These are phyloP conservation scores for Oasisia sp. DNA, from an alignment of 2,888 invertebrate species.

Conservation along the genomic window DNA sequence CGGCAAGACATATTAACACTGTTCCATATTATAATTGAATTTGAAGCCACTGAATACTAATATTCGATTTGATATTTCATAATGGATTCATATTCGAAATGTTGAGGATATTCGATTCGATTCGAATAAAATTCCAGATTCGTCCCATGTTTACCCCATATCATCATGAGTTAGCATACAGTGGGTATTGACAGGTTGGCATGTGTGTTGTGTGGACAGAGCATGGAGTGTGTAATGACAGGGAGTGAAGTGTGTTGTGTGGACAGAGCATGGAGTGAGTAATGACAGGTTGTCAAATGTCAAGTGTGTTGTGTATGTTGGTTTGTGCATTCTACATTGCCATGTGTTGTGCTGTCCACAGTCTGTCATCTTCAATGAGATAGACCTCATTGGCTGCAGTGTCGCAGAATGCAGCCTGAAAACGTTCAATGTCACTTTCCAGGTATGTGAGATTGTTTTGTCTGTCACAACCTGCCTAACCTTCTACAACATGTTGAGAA, in stretches of 20 bases:
- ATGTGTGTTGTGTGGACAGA: background rate
- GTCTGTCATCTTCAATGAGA: slow-evolving; percentile 90
- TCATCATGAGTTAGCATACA: too few relatives aligned
- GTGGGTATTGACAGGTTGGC: background rate
- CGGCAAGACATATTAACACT: too few relatives aligned
- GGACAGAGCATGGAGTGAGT: background rate
- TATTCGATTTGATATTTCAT: too few relatives aligned
- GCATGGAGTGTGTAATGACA: background rate
- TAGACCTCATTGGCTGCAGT: slow-evolving; percentile 84
- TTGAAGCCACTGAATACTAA: too few relatives aligned
- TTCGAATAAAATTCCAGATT: too few relatives aligned
- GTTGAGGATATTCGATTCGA: too few relatives aligned
- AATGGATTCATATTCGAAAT: too few relatives aligned
- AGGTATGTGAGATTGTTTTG: slow-evolving; percentile 71
- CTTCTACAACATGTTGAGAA: background rate
- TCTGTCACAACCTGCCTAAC: background rate
- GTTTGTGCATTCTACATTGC: slow-evolving; percentile 64
- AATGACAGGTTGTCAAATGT: background rate
- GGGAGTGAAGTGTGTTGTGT: background rate
- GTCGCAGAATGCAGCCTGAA: slow-evolving; percentile 88
- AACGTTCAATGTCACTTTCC: slow-evolving; percentile 88
- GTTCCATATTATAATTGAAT: too few relatives aligned
- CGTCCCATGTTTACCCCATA: too few relatives aligned
- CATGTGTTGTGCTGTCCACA: slow-evolving; percentile 62
- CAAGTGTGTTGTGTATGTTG: background rate